A percentile compares a stretch with the other conserved stretches of the same genome.
Evolutionary conservation across 2,113 vertebrate species (phyloP).

Genomic region (Brachyistius frenatus): DNA sequence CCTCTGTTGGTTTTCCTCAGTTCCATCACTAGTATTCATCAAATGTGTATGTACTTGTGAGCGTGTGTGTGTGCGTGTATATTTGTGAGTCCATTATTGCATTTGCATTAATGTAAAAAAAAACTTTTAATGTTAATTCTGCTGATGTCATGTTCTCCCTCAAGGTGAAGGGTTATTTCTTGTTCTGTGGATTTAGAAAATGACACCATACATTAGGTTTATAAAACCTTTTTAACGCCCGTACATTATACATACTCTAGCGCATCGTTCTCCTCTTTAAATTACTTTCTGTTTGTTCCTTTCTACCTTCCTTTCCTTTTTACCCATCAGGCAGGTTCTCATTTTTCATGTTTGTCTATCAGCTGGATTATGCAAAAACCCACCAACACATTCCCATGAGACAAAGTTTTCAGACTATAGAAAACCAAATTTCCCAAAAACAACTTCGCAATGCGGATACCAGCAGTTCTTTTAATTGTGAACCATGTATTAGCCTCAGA

Average conservation of each 20-base stretch:
- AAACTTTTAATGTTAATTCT: background rate
- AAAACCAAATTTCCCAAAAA: no score
- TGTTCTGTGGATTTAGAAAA: constrained; percentile 18
- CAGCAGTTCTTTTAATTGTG: no score
- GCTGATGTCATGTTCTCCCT: background rate
- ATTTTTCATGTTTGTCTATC: background rate
- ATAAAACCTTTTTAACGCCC: background rate
- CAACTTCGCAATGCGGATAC: no score
- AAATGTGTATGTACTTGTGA: background rate
- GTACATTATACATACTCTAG: background rate
- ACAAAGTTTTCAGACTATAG: background rate
- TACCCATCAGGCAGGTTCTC: background rate
- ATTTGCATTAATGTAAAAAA: constrained; percentile 2
- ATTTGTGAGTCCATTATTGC: background rate
- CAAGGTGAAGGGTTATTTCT: constrained; percentile 8
- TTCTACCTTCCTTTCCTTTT: background rate
- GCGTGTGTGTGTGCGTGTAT: background rate
- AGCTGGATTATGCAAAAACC: constrained; percentile 1
- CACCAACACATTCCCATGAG: background rate
- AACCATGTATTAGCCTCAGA: no score
- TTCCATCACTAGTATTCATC: constrained; percentile 13
- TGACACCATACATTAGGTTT: constrained; percentile 1
- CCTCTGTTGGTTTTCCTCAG: constrained; percentile 14
- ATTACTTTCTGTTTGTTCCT: background rate
- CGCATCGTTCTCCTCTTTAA: background rate